Evolutionary conservation across 1,140 invertebrate species (phyloP).

Genomic region (Papilio dardanus): DNA sequence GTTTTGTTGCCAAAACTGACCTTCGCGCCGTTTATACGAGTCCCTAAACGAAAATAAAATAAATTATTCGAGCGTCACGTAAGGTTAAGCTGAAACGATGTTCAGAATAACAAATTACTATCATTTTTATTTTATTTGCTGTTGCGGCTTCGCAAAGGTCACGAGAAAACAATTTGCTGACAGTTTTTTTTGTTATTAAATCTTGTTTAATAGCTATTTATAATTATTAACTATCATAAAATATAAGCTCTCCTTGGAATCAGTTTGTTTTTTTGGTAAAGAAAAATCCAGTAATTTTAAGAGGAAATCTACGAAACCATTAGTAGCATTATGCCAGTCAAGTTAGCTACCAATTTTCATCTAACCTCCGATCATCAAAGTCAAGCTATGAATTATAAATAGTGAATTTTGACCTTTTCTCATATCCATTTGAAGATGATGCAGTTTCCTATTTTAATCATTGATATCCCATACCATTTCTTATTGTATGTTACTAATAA

Average conservation of each 20-base stretch:
- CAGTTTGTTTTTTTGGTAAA: too few relatives aligned
- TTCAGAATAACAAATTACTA: slow-evolving; percentile 14
- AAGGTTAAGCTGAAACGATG: slow-evolving; percentile 21
- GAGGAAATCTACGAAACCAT: not conserved
- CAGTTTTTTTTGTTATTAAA: not conserved
- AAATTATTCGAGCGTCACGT: slow-evolving; percentile 28
- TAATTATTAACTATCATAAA: too few relatives aligned
- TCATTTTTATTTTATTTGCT: not conserved
- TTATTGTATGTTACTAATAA: too few relatives aligned
- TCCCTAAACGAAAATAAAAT: slow-evolving; percentile 19
- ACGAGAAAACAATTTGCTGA: not conserved
- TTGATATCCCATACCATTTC: too few relatives aligned
- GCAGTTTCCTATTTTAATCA: too few relatives aligned
- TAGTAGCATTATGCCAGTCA: not conserved
- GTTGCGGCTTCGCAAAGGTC: not conserved
- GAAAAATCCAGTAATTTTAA: too few relatives aligned
- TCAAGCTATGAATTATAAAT: too few relatives aligned
- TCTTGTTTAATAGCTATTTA: too few relatives aligned
- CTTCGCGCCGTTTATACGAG: not conserved
- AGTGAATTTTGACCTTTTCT: too few relatives aligned
- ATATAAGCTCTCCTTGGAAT: too few relatives aligned
- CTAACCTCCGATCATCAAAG: not conserved
- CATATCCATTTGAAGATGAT: too few relatives aligned
- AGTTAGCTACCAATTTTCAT: not conserved
- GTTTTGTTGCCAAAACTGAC: slow-evolving; percentile 6